Base-by-base conservation (phyloP, 1,140 invertebrate genomes). In the Pygmarrhopalites habei region DNA sequence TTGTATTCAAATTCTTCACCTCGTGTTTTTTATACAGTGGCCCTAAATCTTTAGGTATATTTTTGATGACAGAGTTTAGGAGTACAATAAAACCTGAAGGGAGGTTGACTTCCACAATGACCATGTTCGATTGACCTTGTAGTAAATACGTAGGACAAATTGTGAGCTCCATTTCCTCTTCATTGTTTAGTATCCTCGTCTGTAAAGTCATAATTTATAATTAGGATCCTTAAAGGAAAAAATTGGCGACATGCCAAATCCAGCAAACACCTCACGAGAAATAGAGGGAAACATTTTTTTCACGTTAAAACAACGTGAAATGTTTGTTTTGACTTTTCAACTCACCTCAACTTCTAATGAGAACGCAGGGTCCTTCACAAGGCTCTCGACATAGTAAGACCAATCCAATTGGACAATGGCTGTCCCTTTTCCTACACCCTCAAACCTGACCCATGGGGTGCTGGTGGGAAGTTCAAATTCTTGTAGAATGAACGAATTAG, bases 311-410 rank as follows among this genome's bases (percentile, higher is more conserved):
- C 23, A 49, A 15, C n/a, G n/a, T 12, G 7, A 23, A 7, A 23
- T 23, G 46, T 7, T 49, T 19, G 23, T 7, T 7, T 23, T 15
- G 7, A 49, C 23, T 49, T 49, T 23, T 58, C 12, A 28, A 30
- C 25, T 53, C 4, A 41, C 26, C 12, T 61, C 21, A 23, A 53
- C 32, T 43, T 26, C 15, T 23, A 58, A 2, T 32, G 7, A 19
- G 29, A 51, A 62, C 2, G 44, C 52, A 12, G 92, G 91, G 82
- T 86, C 90, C 23, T 90, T 85, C 12, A 86, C 88, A 21, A 90
- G 91, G 10, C 92, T 87, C 74, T 92, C 90, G 29, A 90, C 82
- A 75, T 90, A 88, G 72, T 92, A 92, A 47, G 79, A 80, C 68
- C 88, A 90, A 3, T 84, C 85, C 1, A 95, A 82, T 74, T 92